A percentile compares a stretch with the other conserved stretches of the same genome.
Evolutionary conservation across 1,140 invertebrate genomes (phyloP).

Genomic region (Bombus haemorrhoidalis): DNA sequence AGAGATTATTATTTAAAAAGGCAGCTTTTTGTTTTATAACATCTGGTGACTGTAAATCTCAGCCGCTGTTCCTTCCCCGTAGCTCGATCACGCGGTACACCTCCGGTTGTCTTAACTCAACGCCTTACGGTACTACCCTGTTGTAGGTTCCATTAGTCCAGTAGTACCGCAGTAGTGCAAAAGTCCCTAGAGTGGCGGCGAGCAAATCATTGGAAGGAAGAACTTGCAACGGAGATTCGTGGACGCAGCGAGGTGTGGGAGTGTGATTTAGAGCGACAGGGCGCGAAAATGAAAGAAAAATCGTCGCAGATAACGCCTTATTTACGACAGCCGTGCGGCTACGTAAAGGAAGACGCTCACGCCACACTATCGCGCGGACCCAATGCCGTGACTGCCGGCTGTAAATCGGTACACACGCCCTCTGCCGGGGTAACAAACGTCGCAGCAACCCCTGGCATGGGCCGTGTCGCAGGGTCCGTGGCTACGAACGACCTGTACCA

Average conservation of each 20-base stretch:
- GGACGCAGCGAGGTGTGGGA: background rate
- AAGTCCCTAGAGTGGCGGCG: background rate
- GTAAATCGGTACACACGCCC: constrained; percentile 70
- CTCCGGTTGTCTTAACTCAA: too few species aligned
- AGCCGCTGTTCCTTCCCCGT: too few species aligned
- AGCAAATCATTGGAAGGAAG: background rate
- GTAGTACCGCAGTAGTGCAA: too few species aligned
- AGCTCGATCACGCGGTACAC: too few species aligned
- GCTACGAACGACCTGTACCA: background rate
- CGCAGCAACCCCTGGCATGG: constrained; percentile 37
- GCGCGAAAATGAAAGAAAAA: constrained; percentile 43
- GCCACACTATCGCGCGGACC: constrained; percentile 11
- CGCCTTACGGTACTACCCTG: too few species aligned
- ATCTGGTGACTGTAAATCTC: too few species aligned
- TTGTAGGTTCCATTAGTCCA: too few species aligned
- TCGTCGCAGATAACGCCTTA: constrained; percentile 38
- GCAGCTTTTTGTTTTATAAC: too few species aligned
- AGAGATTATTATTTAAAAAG: too few species aligned
- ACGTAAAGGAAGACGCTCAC: constrained; percentile 22
- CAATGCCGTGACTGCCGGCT: constrained; percentile 64
- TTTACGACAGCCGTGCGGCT: background rate
- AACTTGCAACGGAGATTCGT: background rate
- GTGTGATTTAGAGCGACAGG: constrained; percentile 19
- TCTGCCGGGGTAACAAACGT: constrained; percentile 52
- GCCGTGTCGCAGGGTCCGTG: constrained; percentile 1